Evolutionary conservation across 2,113 vertebrate genomes (phyloP), one percentile per base, ranked within the genome.

Genomic region (Thamnaconus septentrionalis): DNA sequence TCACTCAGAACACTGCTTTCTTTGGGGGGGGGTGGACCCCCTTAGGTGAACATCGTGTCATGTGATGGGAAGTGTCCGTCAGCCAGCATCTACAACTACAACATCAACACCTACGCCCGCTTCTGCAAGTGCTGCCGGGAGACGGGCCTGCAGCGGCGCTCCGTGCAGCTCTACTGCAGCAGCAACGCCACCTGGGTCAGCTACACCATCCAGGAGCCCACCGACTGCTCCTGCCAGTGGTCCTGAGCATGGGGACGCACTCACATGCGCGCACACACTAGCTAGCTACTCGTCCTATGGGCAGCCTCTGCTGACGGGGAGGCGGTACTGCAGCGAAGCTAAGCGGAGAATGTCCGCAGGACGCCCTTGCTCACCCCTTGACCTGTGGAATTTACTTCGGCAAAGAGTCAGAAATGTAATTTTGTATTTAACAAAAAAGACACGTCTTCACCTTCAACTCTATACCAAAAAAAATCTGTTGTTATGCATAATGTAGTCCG

Each of bases 1-100:
- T 50, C 48, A 10, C 3, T 4, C 48, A 31, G 18, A 31, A 51
- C 9, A 4, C 8, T 51, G 9, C 6, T 7, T 53, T 43, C 8
- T 3, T 4, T 8, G 0, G 10, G 18, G 10, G 18, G 41, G 3
- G 52, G 47, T 6, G 43, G 1, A 44, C 6, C 53, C 39, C 51
- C 75, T 48, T 82, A 99, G 97, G 96, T 98, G 69, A 99, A 98
- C 84, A 96, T 99, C 0, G 95, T 98, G 78, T 98, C 96, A 0
- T 99, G 97, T 18, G 97, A 99, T 0, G 97, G 97, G 8, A 96
- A 97, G 81, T 99, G 96, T 73, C 97, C 97, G 0, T 99, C 96
- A 0, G 97, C 97, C 78, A 99, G 96, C 85, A 99, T 99, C 86
- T 99, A 99, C 88, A 99, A 99, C 91, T 98, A 99, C 90, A 99